Evolutionary conservation across 2,113 vertebrate genomes (phyloP).

Genomic region (Ornithorhynchus anatinus): DNA sequence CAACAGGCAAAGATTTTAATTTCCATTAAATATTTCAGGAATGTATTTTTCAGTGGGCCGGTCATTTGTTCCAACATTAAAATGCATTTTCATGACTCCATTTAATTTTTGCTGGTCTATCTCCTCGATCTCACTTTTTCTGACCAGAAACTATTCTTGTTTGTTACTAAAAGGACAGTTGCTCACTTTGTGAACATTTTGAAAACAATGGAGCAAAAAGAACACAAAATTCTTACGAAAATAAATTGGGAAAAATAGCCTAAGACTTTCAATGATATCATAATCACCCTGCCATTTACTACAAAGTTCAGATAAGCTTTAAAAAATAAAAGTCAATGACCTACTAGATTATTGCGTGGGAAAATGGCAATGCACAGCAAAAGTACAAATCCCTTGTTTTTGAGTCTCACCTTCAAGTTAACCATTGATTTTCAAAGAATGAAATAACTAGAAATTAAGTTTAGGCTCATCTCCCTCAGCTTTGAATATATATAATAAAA

Average conservation of each 20-base stretch:
- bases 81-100: slow-evolving; percentile 1
- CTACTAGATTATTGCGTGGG: slow-evolving; percentile 56
- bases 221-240: slow-evolving; percentile 20
- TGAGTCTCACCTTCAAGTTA: slow-evolving; percentile 26
- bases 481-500: slow-evolving; percentile 29
- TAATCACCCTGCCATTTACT: slow-evolving; percentile 47
- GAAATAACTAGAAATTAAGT: slow-evolving; percentile 15
- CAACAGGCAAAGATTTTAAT: not conserved
- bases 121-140: slow-evolving; percentile 6
- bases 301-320: slow-evolving; percentile 49
- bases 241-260: slow-evolving; percentile 38
- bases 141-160: slow-evolving; percentile 11
- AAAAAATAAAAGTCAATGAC: slow-evolving; percentile 54
- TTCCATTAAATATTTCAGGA: slow-evolving; percentile 16
- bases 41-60: not conserved
- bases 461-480: slow-evolving; percentile 7
- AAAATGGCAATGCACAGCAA: slow-evolving; percentile 38
- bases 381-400: slow-evolving; percentile 41
- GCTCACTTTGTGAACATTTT: not conserved
- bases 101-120: not conserved
- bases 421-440: not conserved
- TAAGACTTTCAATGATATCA: slow-evolving; percentile 43
- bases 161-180: not conserved
- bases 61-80: not conserved
- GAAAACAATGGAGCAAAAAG: slow-evolving; percentile 19